Base-by-base conservation (phyloP, 2,113 vertebrate species). In the Sclerurus mexicanus region DNA sequence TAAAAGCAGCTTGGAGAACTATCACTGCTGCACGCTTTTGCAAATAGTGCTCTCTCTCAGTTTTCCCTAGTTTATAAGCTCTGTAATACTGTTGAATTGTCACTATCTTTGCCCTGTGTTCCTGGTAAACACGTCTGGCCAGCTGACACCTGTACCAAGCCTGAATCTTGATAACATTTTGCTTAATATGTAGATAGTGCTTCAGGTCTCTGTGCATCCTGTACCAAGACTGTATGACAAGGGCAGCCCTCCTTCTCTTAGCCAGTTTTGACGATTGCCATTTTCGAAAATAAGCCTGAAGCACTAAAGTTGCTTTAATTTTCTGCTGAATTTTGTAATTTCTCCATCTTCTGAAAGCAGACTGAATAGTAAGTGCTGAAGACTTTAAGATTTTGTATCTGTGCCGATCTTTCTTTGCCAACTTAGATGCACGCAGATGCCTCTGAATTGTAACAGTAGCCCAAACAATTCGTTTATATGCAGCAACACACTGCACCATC, bases 201-300 rank as follows among this genome's bases (percentile, higher is more conserved):
- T 39, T 96, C 59, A 49, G 64, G 35, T 96, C 92, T 87, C 71
- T 96, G 46, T 88, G 89, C 98, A 96, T 98, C 64, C 98, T 97
- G 31, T 98, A 99, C 98, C 98, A 99, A 9, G 99, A 96, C 85
- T 99, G 99, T 86, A 99, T 98, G 74, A 92, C 85, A 35, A 99
- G 6, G 33, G 98, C 98, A 35, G 99, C 98, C 7, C 64, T 75
- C 5, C 68, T 67, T 78, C 92, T 98, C 81, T 81, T 63, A 8
- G 93, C 67, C 37, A 87, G 49, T 83, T 96, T 98, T n/a, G 68
- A 92, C 53, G 64, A 13, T 4, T 88, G 96, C 99, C 99, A 98
- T 55, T 96, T 98, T 87, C 89, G 95, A 63, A 98, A 99, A n/a
- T 96, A 97, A 66, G 86, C 62, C 90, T 99, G 99, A 87, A 99